A percentile compares a stretch with the other conserved stretches of the same genome.
Conservation (phyloP, 2,888 invertebrate genomes). For the Laspeyria flexula region DNA sequence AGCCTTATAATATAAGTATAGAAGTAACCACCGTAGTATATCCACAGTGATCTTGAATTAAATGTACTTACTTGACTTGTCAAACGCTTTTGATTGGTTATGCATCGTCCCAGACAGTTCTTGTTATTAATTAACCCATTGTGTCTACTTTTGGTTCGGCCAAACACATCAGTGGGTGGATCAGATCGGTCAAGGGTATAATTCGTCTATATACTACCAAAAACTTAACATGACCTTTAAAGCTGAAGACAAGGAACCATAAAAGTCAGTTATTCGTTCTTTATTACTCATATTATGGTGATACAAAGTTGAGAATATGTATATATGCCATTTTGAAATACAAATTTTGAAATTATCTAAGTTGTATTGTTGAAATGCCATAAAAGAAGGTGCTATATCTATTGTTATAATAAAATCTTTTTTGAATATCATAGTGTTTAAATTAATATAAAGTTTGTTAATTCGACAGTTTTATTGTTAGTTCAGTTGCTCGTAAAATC, state of each 20-base stretch:
- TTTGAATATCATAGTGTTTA: background rate
- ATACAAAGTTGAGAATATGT: conserved; percentile 36
- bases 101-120: conserved; percentile 55
- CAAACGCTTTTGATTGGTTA: conserved; percentile 54
- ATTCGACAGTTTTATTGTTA: conserved; percentile 18
- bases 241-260: conserved; percentile 35
- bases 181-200: conserved; percentile 67
- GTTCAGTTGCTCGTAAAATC: background rate
- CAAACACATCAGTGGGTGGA: conserved; percentile 63
- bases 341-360: conserved; percentile 27
- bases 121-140: conserved; percentile 69
- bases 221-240: conserved; percentile 51
- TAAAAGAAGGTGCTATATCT: conserved; percentile 15
- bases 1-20: no score
- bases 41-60: conserved; percentile 6
- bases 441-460: conserved; percentile 8
- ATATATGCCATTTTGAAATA: conserved; percentile 26
- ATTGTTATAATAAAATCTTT: background rate
- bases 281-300: conserved; percentile 38
- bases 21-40: conserved; percentile 31
- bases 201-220: conserved; percentile 49
- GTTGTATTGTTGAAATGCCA: conserved; percentile 26
- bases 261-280: conserved; percentile 40
- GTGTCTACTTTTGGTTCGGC: conserved; percentile 60
- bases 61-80: conserved; percentile 27